These are phyloP conservation scores for Ctenoplectra terminalis DNA, from an alignment of 1,140 invertebrate genomes.

Conservation along the genomic window DNA sequence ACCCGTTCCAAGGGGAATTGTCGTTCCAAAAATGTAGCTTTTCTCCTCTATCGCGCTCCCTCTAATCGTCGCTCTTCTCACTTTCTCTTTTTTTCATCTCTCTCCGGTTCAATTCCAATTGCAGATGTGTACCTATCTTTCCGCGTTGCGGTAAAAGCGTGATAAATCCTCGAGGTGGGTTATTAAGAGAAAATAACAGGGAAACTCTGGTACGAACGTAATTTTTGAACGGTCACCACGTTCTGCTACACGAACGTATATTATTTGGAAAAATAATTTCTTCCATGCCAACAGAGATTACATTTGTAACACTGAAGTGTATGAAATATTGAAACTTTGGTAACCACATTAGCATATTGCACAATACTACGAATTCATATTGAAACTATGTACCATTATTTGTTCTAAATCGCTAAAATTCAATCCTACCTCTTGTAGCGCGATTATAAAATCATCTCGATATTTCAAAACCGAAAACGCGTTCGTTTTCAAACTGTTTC, in stretches of 20 bases:
- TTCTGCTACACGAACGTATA: not conserved
- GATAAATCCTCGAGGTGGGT: conserved; percentile 19
- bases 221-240: not conserved
- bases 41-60: not conserved
- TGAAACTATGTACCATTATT: no score
- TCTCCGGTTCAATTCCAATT: not conserved
- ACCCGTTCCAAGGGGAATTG: conserved; percentile 20
- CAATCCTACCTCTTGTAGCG: not conserved
- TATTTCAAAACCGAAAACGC: not conserved
- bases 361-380: not conserved
- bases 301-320: not conserved
- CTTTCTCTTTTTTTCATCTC: no score
- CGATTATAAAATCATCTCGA: conserved; percentile 2
- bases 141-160: not conserved
- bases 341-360: not conserved
- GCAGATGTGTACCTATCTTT: not conserved
- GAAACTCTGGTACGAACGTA: not conserved
- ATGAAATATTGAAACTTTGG: not conserved
- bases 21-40: conserved; percentile 3
- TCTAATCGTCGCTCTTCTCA: not conserved
- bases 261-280: conserved; percentile 2
- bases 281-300: not conserved
- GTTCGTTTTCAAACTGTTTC: not conserved
- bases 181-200: conserved; percentile 14
- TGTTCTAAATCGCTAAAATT: not conserved